Evolutionary conservation across 2,888 invertebrate genomes (phyloP), one percentile per base, ranked within the genome.

Genomic region (Muscina levida): DNA sequence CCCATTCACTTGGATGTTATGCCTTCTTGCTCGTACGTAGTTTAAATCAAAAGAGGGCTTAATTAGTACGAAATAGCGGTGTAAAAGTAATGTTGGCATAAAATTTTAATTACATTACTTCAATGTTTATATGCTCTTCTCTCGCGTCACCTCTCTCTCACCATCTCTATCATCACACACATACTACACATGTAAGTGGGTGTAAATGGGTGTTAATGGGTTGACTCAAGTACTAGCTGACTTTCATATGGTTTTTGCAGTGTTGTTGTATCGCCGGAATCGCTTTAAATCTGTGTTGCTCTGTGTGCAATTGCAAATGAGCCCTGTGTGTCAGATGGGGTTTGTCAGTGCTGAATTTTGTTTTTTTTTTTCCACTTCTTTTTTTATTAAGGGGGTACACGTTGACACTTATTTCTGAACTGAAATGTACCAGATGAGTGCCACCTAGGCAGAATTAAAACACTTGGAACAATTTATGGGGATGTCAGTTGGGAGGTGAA

Each of bases 51-150:
- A 59, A 59, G 66, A 26, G 56, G 67, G 57, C 67, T 74, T 74
- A 74, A 74, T 74, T 74, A 74, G 74, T 74, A 67, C 17, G 67
- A 74, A 74, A 68, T 68, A 59, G 74, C 67, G 74, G 74, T 74
- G 37, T 72, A 48, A 74, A 74, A 68, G 74, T 74, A 74, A 68
- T 74, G 74, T 68, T 68, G 59, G 74, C 74, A 74, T 74, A 68
- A 74, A 74, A 74, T 74, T 74, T 68, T 74, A 68, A 74, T 68
- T 74, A 74, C 73, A 57, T 74, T 67, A 74, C 48, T 74, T 74
- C 24, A 67, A 19, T 37, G 26, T 73, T 53, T 56, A 31, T 46
- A 19, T 57, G 31, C 39, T 8, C 13, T 11, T 5, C 57, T 62
- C 37, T 19, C 37, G n/a, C 59, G 11, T 2, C 51, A 19, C 1